Percentiles rank a stretch among this genome's conserved stretches.
Evolutionary conservation across 2,888 invertebrate genomes (phyloP).

Genomic region (Philaethria dido): DNA sequence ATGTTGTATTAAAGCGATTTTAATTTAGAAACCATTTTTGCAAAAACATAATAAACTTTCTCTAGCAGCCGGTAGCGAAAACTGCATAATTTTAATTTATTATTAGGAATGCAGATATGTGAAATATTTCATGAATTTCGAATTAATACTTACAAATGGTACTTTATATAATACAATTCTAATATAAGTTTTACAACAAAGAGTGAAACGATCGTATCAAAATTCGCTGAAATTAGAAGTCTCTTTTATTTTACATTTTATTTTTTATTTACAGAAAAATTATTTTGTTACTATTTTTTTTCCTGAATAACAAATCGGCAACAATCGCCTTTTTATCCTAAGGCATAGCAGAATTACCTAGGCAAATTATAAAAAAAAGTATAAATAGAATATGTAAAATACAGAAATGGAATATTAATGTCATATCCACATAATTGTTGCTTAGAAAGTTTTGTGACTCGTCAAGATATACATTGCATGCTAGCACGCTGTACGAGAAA

Average conservation of each 20-base stretch:
- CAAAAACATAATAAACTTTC: constrained; percentile 79
- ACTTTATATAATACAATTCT: background rate
- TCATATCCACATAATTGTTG: constrained; percentile 80
- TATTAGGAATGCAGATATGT: background rate
- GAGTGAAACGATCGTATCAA: no score
- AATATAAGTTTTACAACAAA: background rate
- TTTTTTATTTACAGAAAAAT: no score
- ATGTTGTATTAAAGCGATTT: constrained; percentile 47
- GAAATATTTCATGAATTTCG: background rate
- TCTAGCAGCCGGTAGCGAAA: constrained; percentile 54
- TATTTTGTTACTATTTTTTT: background rate
- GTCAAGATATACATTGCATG: constrained; percentile 80
- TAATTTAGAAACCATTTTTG: constrained; percentile 71
- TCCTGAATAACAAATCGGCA: background rate
- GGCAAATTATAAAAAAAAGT: constrained; percentile 15
- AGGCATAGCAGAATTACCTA: background rate
- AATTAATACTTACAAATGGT: background rate
- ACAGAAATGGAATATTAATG: constrained; percentile 78
- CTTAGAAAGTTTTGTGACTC: constrained; percentile 80
- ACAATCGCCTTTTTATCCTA: background rate
- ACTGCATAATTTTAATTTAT: constrained; percentile 28
- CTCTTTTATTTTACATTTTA: no score
- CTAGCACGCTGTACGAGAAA: constrained; percentile 81
- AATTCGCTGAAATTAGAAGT: no score
- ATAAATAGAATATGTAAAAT: constrained; percentile 19